Evolutionary conservation across 64 coral and sea anemone species (phyloP).

Genomic region (Hydrozoanthus tunicans): DNA sequence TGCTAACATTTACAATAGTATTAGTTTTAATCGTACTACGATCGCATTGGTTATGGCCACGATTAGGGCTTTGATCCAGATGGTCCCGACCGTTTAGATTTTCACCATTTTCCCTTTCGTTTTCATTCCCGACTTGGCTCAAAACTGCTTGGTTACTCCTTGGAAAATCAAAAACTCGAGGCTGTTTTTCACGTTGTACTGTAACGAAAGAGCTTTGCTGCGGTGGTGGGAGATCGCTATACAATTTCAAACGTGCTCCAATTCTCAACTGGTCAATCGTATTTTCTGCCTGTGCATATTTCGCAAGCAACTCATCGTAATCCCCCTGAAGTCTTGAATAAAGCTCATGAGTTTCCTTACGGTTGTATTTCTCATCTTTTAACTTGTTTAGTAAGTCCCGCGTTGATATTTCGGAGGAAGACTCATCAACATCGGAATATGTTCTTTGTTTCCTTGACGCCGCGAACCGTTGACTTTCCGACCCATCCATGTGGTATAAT

Average conservation of each 20-base stretch:
- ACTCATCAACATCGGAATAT: slow-evolving; percentile 62
- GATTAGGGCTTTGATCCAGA: not conserved
- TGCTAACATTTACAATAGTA: slow-evolving; percentile 29
- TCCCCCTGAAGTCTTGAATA: slow-evolving; percentile 83
- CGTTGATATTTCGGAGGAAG: slow-evolving; percentile 72
- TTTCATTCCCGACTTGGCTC: slow-evolving; percentile 38
- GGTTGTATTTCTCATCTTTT: slow-evolving; percentile 48
- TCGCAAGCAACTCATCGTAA: slow-evolving; percentile 84
- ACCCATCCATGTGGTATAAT: slow-evolving; percentile 65
- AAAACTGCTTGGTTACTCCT: slow-evolving; percentile 70
- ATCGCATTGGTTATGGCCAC: slow-evolving; percentile 12
- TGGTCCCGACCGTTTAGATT: slow-evolving; percentile 14
- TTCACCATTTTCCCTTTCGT: not conserved
- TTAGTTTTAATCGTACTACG: slow-evolving; percentile 56
- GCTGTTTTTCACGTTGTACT: slow-evolving; percentile 72
- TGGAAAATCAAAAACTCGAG: slow-evolving; percentile 75
- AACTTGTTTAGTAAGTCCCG: slow-evolving; percentile 68
- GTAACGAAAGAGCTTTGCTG: slow-evolving; percentile 77
- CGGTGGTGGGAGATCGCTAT: slow-evolving; percentile 90
- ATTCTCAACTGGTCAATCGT: slow-evolving; percentile 94
- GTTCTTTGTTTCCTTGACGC: slow-evolving; percentile 54
- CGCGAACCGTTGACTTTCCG: slow-evolving; percentile 68
- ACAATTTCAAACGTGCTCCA: slow-evolving; percentile 92
- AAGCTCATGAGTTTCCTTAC: slow-evolving; percentile 70
- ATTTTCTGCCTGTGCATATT: slow-evolving; percentile 93